Percentiles rank a stretch among this genome's conserved stretches.
Conservation (phyloP, 2,888 invertebrate species). For the Troides oblongomaculatus region DNA sequence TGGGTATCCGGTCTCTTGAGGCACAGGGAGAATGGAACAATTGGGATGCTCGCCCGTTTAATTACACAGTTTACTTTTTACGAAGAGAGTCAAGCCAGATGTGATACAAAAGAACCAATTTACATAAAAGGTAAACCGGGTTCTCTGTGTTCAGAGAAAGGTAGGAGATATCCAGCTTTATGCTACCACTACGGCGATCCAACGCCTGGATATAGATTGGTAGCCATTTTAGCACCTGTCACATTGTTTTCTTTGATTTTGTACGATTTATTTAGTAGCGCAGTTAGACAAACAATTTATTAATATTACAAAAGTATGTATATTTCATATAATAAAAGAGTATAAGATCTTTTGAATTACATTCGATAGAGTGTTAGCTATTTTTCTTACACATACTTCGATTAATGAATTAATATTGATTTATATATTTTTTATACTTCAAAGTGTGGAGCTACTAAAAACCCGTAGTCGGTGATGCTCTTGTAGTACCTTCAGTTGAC, state of each 20-base stretch:
- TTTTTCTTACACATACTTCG: too few species aligned
- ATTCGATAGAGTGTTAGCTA: not conserved
- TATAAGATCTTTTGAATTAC: not conserved
- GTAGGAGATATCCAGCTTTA: conserved; percentile 52
- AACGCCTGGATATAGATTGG: conserved; percentile 60
- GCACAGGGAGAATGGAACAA: conserved; percentile 49
- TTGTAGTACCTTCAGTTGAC: too few species aligned
- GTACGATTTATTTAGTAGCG: conserved; percentile 68
- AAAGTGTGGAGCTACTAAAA: too few species aligned
- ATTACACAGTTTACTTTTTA: conserved; percentile 59
- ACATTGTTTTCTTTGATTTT: conserved; percentile 66
- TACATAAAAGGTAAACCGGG: conserved; percentile 57
- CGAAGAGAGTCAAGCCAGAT: conserved; percentile 50
- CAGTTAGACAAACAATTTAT: conserved; percentile 62
- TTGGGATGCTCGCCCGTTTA: conserved; percentile 52
- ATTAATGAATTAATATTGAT: too few species aligned
- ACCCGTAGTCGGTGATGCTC: too few species aligned
- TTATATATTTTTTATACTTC: too few species aligned
- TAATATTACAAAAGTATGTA: conserved; percentile 32
- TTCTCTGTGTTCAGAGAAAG: conserved; percentile 54
- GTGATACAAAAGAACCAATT: conserved; percentile 57
- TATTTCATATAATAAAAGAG: not conserved
- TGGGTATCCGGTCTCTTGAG: conserved; percentile 44
- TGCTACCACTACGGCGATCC: conserved; percentile 66
- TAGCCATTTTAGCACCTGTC: conserved; percentile 64